Base-by-base conservation (phyloP, 1,140 invertebrate genomes). In the Sipha flava region DNA sequence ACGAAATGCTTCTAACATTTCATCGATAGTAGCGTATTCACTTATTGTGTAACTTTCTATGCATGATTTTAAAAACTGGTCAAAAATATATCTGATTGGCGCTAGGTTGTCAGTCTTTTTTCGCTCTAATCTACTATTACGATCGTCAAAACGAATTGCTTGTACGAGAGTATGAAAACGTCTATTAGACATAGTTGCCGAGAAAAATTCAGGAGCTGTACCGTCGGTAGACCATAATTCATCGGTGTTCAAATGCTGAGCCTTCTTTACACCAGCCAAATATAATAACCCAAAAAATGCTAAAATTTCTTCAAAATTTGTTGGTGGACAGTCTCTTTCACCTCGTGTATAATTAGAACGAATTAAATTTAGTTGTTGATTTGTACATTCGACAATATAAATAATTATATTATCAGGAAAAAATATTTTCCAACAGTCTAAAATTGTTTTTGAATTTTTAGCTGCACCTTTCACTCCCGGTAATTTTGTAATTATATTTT, bases 1-100 rank as follows among this genome's bases (percentile, higher is more conserved):
- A 77, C 83, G 64, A 81, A 86, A 86, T n/a, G 79, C 70, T 47
- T 79, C 81, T 21, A 86, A 80, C 79, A 83, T 84, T 82, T 86
- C 83, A 80, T 85, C 84, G 49, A 83, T 82, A 16, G 81, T 83
- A 45, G 73, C 45, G 37, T 80, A 79, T 79, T 82, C 68, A 21
- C 79, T 47, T 10, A 80, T 26, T 37, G 57, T 52, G 79, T 64
- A 81, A 37, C 83, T 84, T 83, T 80, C 73, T 81, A 81, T 16
- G 18, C 82, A 82, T 79, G 66, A 79, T 62, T 26, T 47, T 21
- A 45, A 26, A 45, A 70, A 70, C 3, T 23, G 21, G 21, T 70
- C 37, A 49, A 45, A 49, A 45, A 70, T 45, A 26, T 14, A 14
- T 2, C 66, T 80, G 43, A 85, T 83, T 37, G 83, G 81, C 80